These are phyloP conservation scores for Cryptocephalus moraei DNA, from an alignment of 2,888 invertebrate species.

Conservation along the genomic window DNA sequence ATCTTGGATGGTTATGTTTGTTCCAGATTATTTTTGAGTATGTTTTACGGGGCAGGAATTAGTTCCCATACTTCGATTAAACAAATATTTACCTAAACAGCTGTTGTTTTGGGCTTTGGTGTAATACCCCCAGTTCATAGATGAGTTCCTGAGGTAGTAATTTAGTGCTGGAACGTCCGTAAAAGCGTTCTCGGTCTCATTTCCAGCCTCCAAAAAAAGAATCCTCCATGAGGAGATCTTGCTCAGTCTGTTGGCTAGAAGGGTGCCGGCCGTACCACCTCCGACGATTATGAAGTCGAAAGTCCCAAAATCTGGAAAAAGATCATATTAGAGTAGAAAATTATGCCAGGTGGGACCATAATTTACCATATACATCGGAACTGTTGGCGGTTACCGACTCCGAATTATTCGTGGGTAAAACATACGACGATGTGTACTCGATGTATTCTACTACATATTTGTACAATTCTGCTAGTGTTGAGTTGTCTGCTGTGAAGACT, in stretches of 20 bases:
- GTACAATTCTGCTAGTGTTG: too few species aligned
- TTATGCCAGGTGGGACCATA: not conserved
- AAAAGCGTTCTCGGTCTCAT: slow-evolving; percentile 10
- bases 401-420: not conserved
- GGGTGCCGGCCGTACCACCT: not conserved
- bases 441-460: not conserved
- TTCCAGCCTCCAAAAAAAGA: slow-evolving; percentile 18
- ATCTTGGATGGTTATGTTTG: too few species aligned
- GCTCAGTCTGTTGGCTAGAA: not conserved
- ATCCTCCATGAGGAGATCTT: slow-evolving; percentile 1
- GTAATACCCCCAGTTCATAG: slow-evolving; percentile 14
- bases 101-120: slow-evolving; percentile 13
- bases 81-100: slow-evolving; percentile 12
- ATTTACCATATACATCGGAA: not conserved
- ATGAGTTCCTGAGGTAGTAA: slow-evolving; percentile 2
- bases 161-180: slow-evolving; percentile 14
- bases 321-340: not conserved
- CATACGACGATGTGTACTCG: not conserved
- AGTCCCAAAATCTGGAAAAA: not conserved
- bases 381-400: not conserved
- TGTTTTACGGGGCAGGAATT: too few species aligned
- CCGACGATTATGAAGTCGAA: not conserved
- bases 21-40: too few species aligned
- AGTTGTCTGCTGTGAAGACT: too few species aligned
- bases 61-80: too few species aligned